Conservation (phyloP, 2,797 vertebrate genomes). For the Chelonia mydas region DNA sequence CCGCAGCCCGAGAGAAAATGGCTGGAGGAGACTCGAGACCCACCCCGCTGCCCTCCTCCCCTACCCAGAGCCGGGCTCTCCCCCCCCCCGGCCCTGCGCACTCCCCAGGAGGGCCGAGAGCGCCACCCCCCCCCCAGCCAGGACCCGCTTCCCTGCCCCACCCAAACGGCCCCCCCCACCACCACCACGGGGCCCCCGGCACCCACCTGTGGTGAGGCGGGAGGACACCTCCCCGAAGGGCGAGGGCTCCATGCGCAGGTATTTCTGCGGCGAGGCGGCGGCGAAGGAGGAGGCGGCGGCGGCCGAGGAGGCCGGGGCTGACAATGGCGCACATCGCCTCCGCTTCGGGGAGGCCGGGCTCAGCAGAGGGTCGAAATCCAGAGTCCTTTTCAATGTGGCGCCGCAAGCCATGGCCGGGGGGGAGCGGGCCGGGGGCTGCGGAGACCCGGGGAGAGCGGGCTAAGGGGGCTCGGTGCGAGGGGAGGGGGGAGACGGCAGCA, state of each 20-base stretch:
- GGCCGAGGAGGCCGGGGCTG: constrained; percentile 82
- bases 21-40: background rate
- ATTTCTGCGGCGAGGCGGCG: constrained; percentile 91
- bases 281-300: constrained; percentile 76
- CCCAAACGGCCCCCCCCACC: background rate
- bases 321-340: constrained; percentile 91
- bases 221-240: constrained; percentile 94
- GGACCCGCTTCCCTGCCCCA: background rate
- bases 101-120: background rate
- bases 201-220: constrained; percentile 90
- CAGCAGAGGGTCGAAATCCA: constrained; percentile 94
- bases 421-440: constrained; percentile 77
- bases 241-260: constrained; percentile 93
- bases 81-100: background rate
- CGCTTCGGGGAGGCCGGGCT: constrained; percentile 92
- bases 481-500: constrained; percentile 8
- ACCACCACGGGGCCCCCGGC: background rate
- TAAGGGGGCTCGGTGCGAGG: constrained; percentile 35
- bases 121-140: no score
- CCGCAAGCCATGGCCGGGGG: constrained; percentile 90
- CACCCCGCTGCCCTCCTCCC: background rate
- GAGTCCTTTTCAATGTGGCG: constrained; percentile 93
- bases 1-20: background rate
- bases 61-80: background rate
- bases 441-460: constrained; percentile 83